These are phyloP conservation scores for Elgaria multicarinata DNA, from an alignment of 2,113 vertebrate genomes.

Conservation along the genomic window DNA sequence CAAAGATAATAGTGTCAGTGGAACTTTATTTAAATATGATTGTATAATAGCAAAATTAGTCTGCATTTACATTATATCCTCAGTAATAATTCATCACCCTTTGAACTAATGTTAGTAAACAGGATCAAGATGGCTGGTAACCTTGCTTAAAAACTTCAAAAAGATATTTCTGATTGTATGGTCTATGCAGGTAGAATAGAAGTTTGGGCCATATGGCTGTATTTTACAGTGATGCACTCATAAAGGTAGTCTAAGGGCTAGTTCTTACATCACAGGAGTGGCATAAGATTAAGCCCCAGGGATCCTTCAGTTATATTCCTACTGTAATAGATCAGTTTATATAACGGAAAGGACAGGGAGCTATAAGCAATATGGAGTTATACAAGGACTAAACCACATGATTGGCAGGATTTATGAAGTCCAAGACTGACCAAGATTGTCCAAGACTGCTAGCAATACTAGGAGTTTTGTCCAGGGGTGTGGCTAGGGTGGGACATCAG, in stretches of 20 bases:
- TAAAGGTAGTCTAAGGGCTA: too few species aligned
- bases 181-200: neutral
- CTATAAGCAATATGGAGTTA: neutral
- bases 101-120: conserved; percentile 8
- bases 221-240: neutral
- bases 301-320: neutral
- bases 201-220: neutral
- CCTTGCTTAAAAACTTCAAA: fast-evolving
- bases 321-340: neutral
- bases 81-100: neutral
- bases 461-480: neutral
- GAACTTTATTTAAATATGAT: conserved; percentile 60
- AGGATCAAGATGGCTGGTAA: neutral
- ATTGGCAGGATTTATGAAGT: neutral
- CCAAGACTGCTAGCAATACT: neutral
- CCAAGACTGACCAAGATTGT: neutral
- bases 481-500: too few species aligned
- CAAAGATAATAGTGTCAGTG: conserved; percentile 50
- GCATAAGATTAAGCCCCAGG: too few species aligned
- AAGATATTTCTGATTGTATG: neutral
- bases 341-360: neutral
- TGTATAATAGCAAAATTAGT: too few species aligned
- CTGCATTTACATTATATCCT: neutral
- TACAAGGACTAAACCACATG: neutral
- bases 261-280: neutral